These are phyloP conservation scores for Theocolax elegans DNA, from an alignment of 1,140 invertebrate genomes.

Conservation along the genomic window DNA sequence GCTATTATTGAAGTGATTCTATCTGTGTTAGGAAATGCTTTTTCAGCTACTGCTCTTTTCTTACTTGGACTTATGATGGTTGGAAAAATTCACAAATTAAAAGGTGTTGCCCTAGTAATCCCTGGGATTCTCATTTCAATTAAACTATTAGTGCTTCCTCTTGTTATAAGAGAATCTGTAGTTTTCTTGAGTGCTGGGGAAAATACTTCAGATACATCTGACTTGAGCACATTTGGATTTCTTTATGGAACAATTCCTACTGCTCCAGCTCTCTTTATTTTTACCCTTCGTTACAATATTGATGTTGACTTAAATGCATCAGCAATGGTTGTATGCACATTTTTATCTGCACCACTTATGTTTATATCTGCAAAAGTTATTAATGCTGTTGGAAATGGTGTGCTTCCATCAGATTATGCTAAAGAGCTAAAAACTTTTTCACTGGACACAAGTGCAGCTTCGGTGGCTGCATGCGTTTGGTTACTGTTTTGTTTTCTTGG, in stretches of 20 bases:
- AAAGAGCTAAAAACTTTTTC: conserved; percentile 82
- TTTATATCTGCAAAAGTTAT: conserved; percentile 95
- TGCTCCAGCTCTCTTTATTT: conserved; percentile 94
- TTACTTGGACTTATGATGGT: conserved; percentile 92
- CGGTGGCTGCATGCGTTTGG: conserved; percentile 81
- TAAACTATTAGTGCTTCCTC: conserved; percentile 89
- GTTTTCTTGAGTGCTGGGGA: conserved; percentile 77
- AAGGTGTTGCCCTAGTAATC: conserved; percentile 80
- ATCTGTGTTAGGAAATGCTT: conserved; percentile 85
- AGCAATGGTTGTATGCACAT: conserved; percentile 93
- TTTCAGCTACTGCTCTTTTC: conserved; percentile 91
- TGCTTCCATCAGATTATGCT: conserved; percentile 77
- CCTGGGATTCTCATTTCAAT: conserved; percentile 88
- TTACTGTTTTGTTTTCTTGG: conserved; percentile 81
- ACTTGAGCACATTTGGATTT: conserved; percentile 92
- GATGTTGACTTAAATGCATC: conserved; percentile 91
- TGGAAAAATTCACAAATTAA: conserved; percentile 84
- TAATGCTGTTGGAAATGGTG: conserved; percentile 73
- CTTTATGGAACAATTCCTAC: conserved; percentile 96
- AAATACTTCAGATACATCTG: conserved; percentile 78
- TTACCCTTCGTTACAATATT: conserved; percentile 87
- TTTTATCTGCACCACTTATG: conserved; percentile 93
- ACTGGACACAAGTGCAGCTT: conserved; percentile 84
- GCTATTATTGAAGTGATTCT: conserved; percentile 79
- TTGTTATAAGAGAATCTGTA: conserved; percentile 88